phyloP scores from a whole-genome alignment of 2,888 invertebrate species.

The Cancer borealis region DNA sequence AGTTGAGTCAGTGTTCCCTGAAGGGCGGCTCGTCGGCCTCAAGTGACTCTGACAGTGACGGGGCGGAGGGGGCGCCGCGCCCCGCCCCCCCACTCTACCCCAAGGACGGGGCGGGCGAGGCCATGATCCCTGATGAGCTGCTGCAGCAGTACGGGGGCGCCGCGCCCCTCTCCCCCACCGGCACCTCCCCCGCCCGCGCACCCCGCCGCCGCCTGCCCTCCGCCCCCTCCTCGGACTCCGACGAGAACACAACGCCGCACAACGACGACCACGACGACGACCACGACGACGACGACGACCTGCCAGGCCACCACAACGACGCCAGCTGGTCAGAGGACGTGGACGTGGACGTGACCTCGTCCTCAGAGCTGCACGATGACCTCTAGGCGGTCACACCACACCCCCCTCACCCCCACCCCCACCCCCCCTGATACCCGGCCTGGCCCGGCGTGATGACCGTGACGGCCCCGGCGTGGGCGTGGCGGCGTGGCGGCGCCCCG shows the following conservation, averaged over 20 bases:
- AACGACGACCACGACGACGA: slow-evolving; percentile 58
- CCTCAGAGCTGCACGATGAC: slow-evolving; percentile 67
- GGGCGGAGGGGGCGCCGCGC: slow-evolving; percentile 61
- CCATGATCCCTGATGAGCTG: slow-evolving; percentile 75
- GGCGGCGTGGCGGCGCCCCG: slow-evolving; percentile 54
- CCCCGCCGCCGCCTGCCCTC: slow-evolving; percentile 61
- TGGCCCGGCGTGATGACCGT: not conserved
- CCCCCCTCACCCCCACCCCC: slow-evolving; percentile 36
- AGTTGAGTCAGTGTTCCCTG: slow-evolving; percentile 72
- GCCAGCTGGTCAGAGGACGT: slow-evolving; percentile 70
- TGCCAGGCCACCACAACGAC: not conserved
- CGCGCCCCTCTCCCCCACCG: slow-evolving; percentile 39
- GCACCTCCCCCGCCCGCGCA: slow-evolving; percentile 41
- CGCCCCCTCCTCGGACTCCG: slow-evolving; percentile 69
- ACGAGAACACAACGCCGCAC: slow-evolving; percentile 65
- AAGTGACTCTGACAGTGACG: slow-evolving; percentile 68
- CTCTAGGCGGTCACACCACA: not conserved
- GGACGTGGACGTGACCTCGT: slow-evolving; percentile 64
- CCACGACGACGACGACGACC: not conserved
- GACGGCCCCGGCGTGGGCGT: not conserved
- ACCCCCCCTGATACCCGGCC: not conserved
- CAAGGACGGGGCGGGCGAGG: slow-evolving; percentile 76
- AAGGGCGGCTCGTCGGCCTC: slow-evolving; percentile 73
- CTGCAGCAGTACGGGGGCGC: slow-evolving; percentile 66
- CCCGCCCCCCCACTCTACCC: slow-evolving; percentile 64